Conservation (phyloP, 2,797 vertebrate species). For the Halcyon chelicuti region DNA sequence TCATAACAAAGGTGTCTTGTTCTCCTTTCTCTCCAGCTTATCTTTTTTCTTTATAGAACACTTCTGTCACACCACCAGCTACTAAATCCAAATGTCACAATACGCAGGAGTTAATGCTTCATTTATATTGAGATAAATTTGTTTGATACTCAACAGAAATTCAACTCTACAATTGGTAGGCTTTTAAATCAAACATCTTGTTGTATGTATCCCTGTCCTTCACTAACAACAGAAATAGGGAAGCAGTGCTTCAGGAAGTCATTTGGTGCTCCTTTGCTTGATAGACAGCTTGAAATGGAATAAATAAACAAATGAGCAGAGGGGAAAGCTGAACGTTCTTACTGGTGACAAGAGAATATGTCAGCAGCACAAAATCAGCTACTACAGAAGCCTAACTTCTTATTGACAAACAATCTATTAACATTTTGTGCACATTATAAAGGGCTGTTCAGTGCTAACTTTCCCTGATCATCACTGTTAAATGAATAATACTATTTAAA, state of each 20-base stretch:
- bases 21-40: background rate
- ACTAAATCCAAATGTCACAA: background rate
- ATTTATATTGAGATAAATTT: background rate
- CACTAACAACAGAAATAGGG: background rate
- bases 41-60: background rate
- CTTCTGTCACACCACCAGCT: background rate
- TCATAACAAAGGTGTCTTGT: background rate
- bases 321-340: background rate
- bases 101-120: background rate
- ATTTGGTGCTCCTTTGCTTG: background rate
- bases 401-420: background rate
- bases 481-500: background rate
- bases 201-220: background rate
- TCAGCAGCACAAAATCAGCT: background rate
- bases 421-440: background rate
- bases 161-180: background rate
- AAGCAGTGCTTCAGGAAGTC: background rate
- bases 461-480: background rate
- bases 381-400: background rate
- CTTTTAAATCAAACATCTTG: background rate
- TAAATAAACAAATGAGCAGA: background rate
- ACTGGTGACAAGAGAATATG: rapidly evolving
- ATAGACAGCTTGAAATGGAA: background rate
- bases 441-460: background rate
- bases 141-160: background rate